phyloP scores from a whole-genome alignment of 1,140 invertebrate species.

The Leucophenga varia region DNA sequence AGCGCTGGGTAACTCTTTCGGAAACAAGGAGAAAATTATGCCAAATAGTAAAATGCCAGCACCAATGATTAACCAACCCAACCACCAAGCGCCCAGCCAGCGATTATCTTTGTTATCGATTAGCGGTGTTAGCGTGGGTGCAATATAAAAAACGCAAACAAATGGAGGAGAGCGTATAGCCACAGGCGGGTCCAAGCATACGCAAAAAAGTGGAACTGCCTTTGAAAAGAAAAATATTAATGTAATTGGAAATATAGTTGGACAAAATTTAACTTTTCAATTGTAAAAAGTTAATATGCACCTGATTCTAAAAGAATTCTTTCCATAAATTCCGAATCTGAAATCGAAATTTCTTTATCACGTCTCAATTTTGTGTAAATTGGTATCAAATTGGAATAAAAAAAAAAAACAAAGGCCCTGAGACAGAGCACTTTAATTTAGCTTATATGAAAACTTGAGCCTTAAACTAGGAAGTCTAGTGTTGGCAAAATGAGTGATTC shows the following conservation, averaged over 20 bases:
- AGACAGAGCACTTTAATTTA: too few relatives aligned
- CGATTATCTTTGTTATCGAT: slow-evolving; percentile 68
- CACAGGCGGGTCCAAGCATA: slow-evolving; percentile 71
- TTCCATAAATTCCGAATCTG: too few relatives aligned
- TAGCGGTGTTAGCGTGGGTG: slow-evolving; percentile 66
- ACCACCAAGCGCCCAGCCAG: slow-evolving; percentile 81
- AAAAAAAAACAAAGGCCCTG: too few relatives aligned
- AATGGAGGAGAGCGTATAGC: slow-evolving; percentile 69
- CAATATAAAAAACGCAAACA: slow-evolving; percentile 70
- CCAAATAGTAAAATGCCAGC: slow-evolving; percentile 62
- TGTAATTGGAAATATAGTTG: slow-evolving; percentile 1
- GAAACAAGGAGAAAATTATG: slow-evolving; percentile 64
- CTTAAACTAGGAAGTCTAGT: too few relatives aligned
- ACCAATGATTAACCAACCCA: slow-evolving; percentile 76
- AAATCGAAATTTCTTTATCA: too few relatives aligned
- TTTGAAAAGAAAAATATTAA: slow-evolving; percentile 30
- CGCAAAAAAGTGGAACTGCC: slow-evolving; percentile 68
- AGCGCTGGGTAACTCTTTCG: slow-evolving; percentile 63
- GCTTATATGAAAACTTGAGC: too few relatives aligned
- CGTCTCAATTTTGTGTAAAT: too few relatives aligned
- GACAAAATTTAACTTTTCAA: background rate
- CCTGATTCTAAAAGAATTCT: too few relatives aligned
- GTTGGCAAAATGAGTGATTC: too few relatives aligned
- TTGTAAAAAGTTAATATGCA: too few relatives aligned
- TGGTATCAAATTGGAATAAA: too few relatives aligned